Base-by-base conservation (phyloP, 2,113 vertebrate species). In the Lasiurus borealis region DNA sequence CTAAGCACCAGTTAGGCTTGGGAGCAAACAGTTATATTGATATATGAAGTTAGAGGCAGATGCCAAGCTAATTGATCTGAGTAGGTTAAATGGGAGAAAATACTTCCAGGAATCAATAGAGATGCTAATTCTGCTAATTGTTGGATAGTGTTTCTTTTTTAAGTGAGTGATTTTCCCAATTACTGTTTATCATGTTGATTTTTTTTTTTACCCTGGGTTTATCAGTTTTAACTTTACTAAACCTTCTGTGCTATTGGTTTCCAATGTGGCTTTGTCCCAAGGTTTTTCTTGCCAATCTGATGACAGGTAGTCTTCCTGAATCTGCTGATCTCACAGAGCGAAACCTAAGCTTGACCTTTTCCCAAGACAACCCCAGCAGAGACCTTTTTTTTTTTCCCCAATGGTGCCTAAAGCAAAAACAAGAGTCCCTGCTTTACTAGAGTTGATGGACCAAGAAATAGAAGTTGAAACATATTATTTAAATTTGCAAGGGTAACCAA, bases 31-130 rank as follows among this genome's bases (percentile, higher is more conserved):
- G 97, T 98, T 98, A 94, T 97, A 98, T 96, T 98, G 98, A 98
- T 98, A 97, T 97, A 98, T 97, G 97, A 98, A 98, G 95, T 98
- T 98, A 86, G 96, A 98, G 98, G 97, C 97, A 98, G 97, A 98
- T 98, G 98, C 97, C 98, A 98, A 97, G 97, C 95, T 98, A 98
- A 98, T 96, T 97, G 96, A 98, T 97, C 97, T 96, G 96, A 97
- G 95, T 97, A 98, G 97, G 97, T 98, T 97, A 98, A 97, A 98
- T 97, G 97, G 97, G 96, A 95, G 98, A 98, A 98, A 98, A 97
- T 97, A 98, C 97, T 98, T 98, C 93, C 64, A 97, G 97, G 97
- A 98, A 98, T 98, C 98, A 97, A 98, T 97, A 98, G 97, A 98
- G 96, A 97, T 98, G 97, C 95, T 97, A 96, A 97, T 97, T 97